phyloP scores from a whole-genome alignment of 2,888 invertebrate genomes.

The Drosophila fungiperda region DNA sequence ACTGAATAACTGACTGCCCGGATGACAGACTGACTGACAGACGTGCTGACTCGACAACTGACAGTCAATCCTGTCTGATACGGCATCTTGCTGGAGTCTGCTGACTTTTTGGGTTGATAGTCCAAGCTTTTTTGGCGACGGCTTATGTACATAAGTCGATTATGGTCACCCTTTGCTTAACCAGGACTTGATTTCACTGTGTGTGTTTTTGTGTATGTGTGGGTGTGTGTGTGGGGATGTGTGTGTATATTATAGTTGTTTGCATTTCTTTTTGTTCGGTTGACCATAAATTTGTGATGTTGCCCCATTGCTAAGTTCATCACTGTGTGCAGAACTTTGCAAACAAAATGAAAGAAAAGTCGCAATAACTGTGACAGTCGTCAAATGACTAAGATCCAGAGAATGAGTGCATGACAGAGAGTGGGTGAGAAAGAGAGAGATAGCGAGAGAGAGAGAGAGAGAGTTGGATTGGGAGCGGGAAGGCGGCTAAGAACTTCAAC shows the following conservation, averaged over 20 bases:
- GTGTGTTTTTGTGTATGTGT: neutral
- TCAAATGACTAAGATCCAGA: slow-evolving; percentile 23
- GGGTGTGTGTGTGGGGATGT: neutral
- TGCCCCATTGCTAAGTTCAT: slow-evolving; percentile 54
- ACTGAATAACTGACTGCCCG: slow-evolving; percentile 34
- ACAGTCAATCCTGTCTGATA: slow-evolving; percentile 42
- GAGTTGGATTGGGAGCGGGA: neutral
- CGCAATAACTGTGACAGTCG: slow-evolving; percentile 70
- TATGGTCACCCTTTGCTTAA: slow-evolving; percentile 71
- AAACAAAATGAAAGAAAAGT: slow-evolving; percentile 70
- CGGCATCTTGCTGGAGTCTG: slow-evolving; percentile 36
- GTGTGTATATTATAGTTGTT: slow-evolving; percentile 10
- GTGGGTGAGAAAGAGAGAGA: neutral
- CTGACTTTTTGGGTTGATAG: slow-evolving; percentile 70
- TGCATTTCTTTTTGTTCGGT: slow-evolving; percentile 58
- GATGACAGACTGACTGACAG: slow-evolving; percentile 30
- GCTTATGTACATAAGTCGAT: slow-evolving; percentile 78
- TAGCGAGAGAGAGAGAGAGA: neutral
- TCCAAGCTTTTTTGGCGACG: slow-evolving; percentile 51
- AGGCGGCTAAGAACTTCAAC: slow-evolving; percentile 25
- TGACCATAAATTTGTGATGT: slow-evolving; percentile 71
- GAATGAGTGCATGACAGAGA: neutral
- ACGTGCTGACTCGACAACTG: slow-evolving; percentile 30
- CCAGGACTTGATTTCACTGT: slow-evolving; percentile 7
- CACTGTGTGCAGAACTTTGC: slow-evolving; percentile 58